Evolutionary conservation across 2,797 vertebrate genomes (phyloP), one percentile per base, ranked within the genome.

Genomic region (Alectoris magna): DNA sequence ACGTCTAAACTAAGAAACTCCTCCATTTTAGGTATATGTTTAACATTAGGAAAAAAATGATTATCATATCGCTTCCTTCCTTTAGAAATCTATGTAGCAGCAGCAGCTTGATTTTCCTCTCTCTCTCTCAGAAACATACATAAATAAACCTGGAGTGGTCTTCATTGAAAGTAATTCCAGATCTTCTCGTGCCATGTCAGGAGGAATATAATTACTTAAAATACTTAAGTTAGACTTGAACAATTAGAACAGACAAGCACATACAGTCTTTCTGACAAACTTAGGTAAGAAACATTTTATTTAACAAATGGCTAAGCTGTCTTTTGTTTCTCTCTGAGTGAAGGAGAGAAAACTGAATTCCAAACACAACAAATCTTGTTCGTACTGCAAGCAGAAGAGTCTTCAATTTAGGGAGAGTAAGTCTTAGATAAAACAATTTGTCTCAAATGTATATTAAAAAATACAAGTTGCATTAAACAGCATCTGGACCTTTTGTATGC

Each of bases 291-390:
- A 86, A 81, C 11, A 23, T 48, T 48, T 48, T 48, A 48, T 48
- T 48, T 48, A 48, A 48, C 22, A 48, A 48, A 23, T 48, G 46
- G 46, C 46, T 48, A 23, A 48, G 46, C 49, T 41, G 9, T 34
- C 34, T 34, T 79, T 56, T n/a, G 51, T 41, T 63, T 11, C 17
- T 55, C 53, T 55, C 53, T 29, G 13, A 6, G 10, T 22, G 49
- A 56, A 76, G 84, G 87, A 95, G 94, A 84, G 91, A 94, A 90
- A 15, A 63, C 51, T 56, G 36, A 97, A 97, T 96, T 94, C 80
- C 72, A 88, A 94, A 91, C 96, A 96, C 96, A 96, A 85, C 48
- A 83, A 90, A 90, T 96, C 97, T 95, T 97, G 97, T 86, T 96
- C 87, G 39, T 56, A 80, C 64, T 44, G 83, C 88, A 95, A 48